These are phyloP conservation scores for Brachymystax lenok DNA, from an alignment of 2,797 vertebrate species.

Conservation along the genomic window DNA sequence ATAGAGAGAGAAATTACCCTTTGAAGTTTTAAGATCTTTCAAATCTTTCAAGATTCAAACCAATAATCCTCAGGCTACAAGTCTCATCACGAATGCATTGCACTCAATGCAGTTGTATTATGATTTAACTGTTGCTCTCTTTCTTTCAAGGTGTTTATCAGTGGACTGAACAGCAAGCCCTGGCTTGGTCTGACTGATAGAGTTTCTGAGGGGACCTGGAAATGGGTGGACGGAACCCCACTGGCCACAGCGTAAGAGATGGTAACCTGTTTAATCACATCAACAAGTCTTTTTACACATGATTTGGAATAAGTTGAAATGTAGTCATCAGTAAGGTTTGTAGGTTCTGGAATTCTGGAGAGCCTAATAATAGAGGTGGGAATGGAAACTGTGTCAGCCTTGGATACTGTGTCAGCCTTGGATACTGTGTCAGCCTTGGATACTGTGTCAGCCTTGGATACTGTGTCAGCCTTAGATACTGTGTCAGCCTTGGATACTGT, in stretches of 20 bases:
- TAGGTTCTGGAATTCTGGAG: neutral
- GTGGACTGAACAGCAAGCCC: neutral
- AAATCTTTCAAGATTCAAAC: too few relatives aligned
- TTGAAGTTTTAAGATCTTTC: too few relatives aligned
- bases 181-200: neutral
- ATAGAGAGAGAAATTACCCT: too few relatives aligned
- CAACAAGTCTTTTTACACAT: too few relatives aligned
- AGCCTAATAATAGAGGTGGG: neutral
- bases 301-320: too few relatives aligned
- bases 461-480: neutral
- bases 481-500: neutral
- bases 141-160: too few relatives aligned
- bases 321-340: neutral
- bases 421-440: neutral
- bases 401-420: neutral
- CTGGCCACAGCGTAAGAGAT: neutral
- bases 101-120: too few relatives aligned
- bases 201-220: neutral
- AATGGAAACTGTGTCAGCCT: neutral
- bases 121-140: too few relatives aligned
- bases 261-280: too few relatives aligned
- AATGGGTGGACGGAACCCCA: too few relatives aligned
- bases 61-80: too few relatives aligned
- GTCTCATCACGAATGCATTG: too few relatives aligned
- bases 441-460: neutral